phyloP scores from a whole-genome alignment of 1,140 invertebrate species.

The Pseudomyrmex concolor region DNA sequence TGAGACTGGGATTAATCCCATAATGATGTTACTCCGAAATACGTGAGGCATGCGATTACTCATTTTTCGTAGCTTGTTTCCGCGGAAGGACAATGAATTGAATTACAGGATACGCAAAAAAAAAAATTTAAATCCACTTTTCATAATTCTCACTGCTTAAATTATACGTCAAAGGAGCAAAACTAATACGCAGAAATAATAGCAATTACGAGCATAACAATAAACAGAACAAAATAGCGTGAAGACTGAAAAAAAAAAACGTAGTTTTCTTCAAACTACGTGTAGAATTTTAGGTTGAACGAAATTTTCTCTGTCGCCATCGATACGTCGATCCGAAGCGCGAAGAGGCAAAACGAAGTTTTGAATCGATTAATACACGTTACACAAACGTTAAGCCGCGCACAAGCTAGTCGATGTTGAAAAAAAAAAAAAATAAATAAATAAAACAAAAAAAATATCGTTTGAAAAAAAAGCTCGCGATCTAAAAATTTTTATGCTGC shows the following conservation, averaged over 20 bases:
- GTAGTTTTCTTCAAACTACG: neutral
- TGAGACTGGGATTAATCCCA: conserved; percentile 72
- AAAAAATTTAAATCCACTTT: neutral
- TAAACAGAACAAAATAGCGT: neutral
- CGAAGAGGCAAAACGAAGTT: no score
- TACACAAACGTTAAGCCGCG: neutral
- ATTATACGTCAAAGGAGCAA: neutral
- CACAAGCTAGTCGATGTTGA: neutral
- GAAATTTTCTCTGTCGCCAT: neutral
- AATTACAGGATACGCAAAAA: conserved; percentile 23
- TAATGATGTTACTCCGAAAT: conserved; percentile 74
- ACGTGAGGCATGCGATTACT: neutral
- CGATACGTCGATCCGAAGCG: neutral
- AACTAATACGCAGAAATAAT: conserved; percentile 5
- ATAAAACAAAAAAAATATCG: neutral
- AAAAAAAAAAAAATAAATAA: neutral
- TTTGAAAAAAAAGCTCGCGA: neutral
- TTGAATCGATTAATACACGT: neutral
- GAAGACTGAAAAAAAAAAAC: neutral
- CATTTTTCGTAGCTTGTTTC: neutral
- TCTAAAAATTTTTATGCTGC: conserved; percentile 32
- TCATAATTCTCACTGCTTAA: conserved; percentile 6
- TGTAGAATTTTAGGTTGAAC: neutral
- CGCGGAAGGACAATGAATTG: neutral
- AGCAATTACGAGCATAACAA: neutral